These are phyloP conservation scores for Tipula confusa DNA, from an alignment of 2,888 invertebrate species.

Conservation along the genomic window DNA sequence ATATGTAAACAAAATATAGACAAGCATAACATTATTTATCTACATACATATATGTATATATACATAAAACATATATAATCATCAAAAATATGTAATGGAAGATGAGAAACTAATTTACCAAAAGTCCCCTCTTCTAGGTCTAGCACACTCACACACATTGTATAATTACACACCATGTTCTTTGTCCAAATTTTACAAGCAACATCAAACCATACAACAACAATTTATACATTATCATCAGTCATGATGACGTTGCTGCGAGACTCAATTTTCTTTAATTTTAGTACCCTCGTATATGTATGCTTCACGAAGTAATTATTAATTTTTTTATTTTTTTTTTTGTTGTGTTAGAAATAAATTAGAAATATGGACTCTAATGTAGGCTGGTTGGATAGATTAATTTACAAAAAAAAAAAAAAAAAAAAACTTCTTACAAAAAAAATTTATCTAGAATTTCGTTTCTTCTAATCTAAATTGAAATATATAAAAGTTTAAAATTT, in stretches of 20 bases:
- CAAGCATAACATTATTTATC: not conserved
- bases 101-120: not conserved
- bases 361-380: not conserved
- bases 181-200: not conserved
- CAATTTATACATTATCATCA: slow-evolving; percentile 15
- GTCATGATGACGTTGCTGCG: slow-evolving; percentile 6
- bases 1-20: not conserved
- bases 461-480: not conserved
- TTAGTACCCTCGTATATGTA: not conserved
- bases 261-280: not conserved
- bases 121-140: not conserved
- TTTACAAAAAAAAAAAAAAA: not conserved
- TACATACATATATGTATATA: not conserved
- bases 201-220: not conserved
- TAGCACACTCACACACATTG: not conserved
- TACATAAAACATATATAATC: not conserved
- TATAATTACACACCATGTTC: not conserved
- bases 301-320: not conserved
- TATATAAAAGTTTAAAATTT: not conserved
- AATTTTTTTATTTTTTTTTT: no score
- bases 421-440: no score
- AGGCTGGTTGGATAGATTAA: not conserved
- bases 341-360: not conserved
- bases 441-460: not conserved
- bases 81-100: not conserved